Evolutionary conservation across 2,113 vertebrate species (phyloP).

Genomic region (Hipposideros armiger): DNA sequence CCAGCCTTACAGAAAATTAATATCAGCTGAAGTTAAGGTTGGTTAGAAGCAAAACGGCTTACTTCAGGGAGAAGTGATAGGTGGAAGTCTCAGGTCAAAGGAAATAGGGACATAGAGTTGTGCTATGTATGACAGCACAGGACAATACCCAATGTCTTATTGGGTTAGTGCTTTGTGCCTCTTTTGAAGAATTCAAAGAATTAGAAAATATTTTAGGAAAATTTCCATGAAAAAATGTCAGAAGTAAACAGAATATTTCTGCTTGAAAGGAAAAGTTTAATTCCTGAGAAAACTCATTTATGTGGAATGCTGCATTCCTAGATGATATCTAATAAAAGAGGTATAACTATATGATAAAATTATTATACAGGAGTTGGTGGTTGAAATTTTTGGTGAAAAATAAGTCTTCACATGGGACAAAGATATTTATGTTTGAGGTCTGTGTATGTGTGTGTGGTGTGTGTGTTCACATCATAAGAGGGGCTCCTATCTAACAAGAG

Average conservation of each 20-base stretch:
- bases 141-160: background rate
- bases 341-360: background rate
- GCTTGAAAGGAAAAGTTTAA: slow-evolving; percentile 24
- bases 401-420: background rate
- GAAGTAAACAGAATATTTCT: slow-evolving; percentile 50
- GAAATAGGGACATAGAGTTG: background rate
- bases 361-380: background rate
- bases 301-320: background rate
- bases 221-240: slow-evolving; percentile 30
- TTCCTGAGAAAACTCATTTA: slow-evolving; percentile 38
- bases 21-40: background rate
- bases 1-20: background rate
- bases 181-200: slow-evolving; percentile 6
- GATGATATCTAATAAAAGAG: background rate
- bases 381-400: slow-evolving; percentile 40
- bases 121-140: background rate
- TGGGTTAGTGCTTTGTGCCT: background rate
- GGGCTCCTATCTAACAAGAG: background rate
- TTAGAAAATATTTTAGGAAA: slow-evolving; percentile 25
- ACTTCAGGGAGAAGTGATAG: background rate
- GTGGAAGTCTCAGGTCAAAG: background rate
- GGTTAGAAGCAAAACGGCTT: background rate
- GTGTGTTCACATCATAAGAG: background rate
- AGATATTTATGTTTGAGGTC: background rate
- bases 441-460: no score